Evolutionary conservation across 1,140 invertebrate genomes (phyloP), one percentile per base, ranked within the genome.

Genomic region (Rhynchophorus ferrugineus): DNA sequence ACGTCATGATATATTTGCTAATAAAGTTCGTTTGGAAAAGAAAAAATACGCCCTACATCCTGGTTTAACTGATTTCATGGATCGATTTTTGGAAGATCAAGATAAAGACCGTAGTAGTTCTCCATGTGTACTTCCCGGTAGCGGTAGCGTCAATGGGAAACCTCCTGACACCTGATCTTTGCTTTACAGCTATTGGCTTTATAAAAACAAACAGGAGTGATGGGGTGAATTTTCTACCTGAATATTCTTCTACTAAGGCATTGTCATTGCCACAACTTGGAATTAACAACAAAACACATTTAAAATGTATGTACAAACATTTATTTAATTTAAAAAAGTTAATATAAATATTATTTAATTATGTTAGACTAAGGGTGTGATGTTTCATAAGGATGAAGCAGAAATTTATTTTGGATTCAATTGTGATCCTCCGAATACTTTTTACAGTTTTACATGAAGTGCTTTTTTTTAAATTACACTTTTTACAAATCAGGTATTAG

Each of bases 1-100:
- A 69, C 75, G 95, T 34, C 92, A 97, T 71, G 95, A 98, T 73
- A 84, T 87, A 51, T 92, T 91, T 75, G 87, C 87, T 2, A 89
- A 86, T 63, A 88, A 88, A 74, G 83, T 81, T 11, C 71, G 87
- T 51, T 71, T 91, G 48, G 88, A 91, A 65, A 91, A 91, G 70
- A 89, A 89, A 66, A 90, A 91, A 71, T 91, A 91, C 70, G 80
- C 83, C 7, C 68, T 92, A 42, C 87, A 91, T 75, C 89, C 89
- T 1, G 88, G 88, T 45, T 81, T 77, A 54, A 89, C 87, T 19
- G 88, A 91, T 70, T 89, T 89, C 65, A 89, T 91, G 87, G 87
- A 91, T 62, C 75, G 85, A 58, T 90, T 89, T 71, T 68, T 91
- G 44, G 87, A 90, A 64, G 87, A 89, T 66, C 84, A 87, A 65